A percentile compares a stretch with the other conserved stretches of the same genome.
These are phyloP conservation scores for Atrichornis clamosus DNA, from an alignment of 2,113 vertebrate genomes.

Conservation along the genomic window DNA sequence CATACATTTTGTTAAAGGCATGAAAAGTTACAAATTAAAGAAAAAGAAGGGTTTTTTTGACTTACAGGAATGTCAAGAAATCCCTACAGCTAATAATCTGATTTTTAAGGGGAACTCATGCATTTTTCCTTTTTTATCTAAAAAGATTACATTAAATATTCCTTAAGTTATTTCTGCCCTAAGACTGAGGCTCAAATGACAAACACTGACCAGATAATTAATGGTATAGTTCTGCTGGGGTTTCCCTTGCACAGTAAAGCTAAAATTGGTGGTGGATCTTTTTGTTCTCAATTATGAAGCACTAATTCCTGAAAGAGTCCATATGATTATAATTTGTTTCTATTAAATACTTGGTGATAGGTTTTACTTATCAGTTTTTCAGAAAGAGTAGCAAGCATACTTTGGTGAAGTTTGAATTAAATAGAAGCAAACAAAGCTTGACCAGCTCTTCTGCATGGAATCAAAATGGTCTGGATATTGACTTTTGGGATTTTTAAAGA, in stretches of 20 bases:
- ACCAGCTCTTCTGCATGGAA: background rate
- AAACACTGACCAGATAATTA: background rate
- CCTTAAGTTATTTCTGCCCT: background rate
- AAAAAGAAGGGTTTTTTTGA: background rate
- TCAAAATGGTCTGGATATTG: background rate
- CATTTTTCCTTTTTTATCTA: background rate
- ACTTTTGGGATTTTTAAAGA: background rate
- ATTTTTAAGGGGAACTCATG: background rate
- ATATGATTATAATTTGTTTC: background rate
- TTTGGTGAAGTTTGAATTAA: background rate
- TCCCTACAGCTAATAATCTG: background rate
- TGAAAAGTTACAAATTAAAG: background rate
- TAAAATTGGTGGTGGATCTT: background rate
- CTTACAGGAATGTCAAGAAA: background rate
- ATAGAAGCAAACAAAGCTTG: background rate
- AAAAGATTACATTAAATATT: background rate
- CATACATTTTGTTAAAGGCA: background rate
- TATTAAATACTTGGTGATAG: background rate
- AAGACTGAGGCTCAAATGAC: background rate
- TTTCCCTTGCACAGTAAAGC: background rate
- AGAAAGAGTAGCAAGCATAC: background rate
- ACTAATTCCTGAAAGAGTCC: background rate
- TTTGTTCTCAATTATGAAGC: background rate
- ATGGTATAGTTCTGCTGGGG: background rate
- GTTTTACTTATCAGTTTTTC: background rate